Evolutionary conservation across 2,797 vertebrate genomes (phyloP).

Genomic region (Glyptemys insculpta): DNA sequence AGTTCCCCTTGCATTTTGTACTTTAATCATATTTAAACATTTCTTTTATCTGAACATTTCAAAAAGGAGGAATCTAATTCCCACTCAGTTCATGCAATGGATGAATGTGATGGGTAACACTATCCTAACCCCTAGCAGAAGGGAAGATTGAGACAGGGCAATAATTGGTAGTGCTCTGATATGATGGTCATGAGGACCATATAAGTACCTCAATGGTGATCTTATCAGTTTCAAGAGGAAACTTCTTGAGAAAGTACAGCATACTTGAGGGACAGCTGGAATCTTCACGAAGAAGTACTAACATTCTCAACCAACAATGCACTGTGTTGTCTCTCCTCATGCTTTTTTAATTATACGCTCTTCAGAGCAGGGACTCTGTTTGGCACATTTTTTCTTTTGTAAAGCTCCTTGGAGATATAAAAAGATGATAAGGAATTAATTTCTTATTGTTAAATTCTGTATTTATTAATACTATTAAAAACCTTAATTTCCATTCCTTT

Average conservation of each 20-base stretch:
- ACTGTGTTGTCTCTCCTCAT: not conserved
- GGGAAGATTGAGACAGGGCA: not conserved
- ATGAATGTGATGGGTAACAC: not conserved
- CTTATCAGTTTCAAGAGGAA: not conserved
- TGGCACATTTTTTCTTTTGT: not conserved
- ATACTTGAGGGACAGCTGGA: not conserved
- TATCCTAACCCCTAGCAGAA: not conserved
- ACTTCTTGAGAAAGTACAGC: not conserved
- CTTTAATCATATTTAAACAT: not conserved
- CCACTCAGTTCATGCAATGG: not conserved
- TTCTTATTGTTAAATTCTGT: not conserved
- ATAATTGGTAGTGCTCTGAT: not conserved
- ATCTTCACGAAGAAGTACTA: not conserved
- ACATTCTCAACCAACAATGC: not conserved
- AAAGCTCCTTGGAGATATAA: not conserved
- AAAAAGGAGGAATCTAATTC: not conserved
- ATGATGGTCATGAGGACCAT: not conserved
- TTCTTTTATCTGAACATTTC: not conserved
- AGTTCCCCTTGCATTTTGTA: not conserved
- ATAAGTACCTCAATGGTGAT: not conserved
- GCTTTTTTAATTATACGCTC: not conserved
- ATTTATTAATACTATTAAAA: not conserved
- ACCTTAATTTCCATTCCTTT: not conserved
- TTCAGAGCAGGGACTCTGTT: not conserved
- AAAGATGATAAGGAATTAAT: not conserved